Percentiles rank a stretch among this genome's conserved stretches.
Conservation (phyloP, 2,113 vertebrate genomes). For the Petrocephalus microphthalmus region DNA sequence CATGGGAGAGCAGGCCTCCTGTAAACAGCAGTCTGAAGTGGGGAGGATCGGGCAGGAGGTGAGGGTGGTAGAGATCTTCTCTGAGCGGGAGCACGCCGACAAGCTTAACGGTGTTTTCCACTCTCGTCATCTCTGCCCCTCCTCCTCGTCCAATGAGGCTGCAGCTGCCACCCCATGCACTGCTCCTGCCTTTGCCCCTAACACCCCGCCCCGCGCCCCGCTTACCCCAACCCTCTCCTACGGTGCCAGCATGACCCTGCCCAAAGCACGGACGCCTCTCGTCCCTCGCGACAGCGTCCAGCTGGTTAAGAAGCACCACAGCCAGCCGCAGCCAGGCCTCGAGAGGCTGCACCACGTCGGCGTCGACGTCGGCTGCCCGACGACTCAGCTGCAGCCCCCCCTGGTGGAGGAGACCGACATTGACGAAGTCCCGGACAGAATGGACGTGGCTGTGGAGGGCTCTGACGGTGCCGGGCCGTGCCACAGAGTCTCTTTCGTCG, state of each 20-base stretch:
- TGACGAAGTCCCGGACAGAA: constrained; percentile 64
- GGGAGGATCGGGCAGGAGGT: constrained; percentile 16
- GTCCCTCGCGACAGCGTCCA: constrained; percentile 79
- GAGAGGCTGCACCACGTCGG: constrained; percentile 56
- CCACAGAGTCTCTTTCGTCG: constrained; percentile 44
- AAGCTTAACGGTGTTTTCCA: constrained; percentile 66
- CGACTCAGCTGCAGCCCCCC: constrained; percentile 27
- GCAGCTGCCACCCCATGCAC: constrained; percentile 40
- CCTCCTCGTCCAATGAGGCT: constrained; percentile 66
- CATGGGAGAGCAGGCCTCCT: constrained; percentile 20
- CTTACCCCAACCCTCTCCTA: constrained; percentile 39
- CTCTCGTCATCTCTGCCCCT: constrained; percentile 65
- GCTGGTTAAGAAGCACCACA: constrained; percentile 77
- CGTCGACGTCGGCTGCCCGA: constrained; percentile 46
- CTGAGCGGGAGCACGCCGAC: constrained; percentile 53
- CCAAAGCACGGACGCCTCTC: constrained; percentile 68
- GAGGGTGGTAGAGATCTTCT: not conserved
- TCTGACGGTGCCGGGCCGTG: constrained; percentile 28
- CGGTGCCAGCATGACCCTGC: constrained; percentile 74
- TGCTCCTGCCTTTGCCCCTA: constrained; percentile 45
- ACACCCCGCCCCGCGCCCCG: constrained; percentile 42
- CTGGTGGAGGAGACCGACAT: constrained; percentile 76
- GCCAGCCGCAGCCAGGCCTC: constrained; percentile 71
- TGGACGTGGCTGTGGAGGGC: constrained; percentile 65
- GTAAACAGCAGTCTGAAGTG: not conserved